Percentiles rank a stretch among this genome's conserved stretches.
These are phyloP conservation scores for human (Homo sapiens) DNA, from an alignment of 2,113 vertebrate species.

Conservation along the genomic window GRCh38 chr1:26648001-26648500, in stretches of 20 bases:
- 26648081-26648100: neutral
- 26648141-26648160: neutral
- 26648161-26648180: conserved; percentile 16
- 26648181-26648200: neutral
- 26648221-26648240: neutral
- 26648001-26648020: neutral
- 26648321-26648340: no score
- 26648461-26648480: no score
- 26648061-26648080: neutral
- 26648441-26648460: no score
- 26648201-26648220: neutral
- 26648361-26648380: no score
- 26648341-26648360: no score
- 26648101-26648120: neutral
- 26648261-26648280: neutral
- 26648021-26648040: neutral
- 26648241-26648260: neutral
- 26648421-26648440: no score
- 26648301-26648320: no score
- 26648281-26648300: rapidly evolving
- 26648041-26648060: neutral
- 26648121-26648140: conserved; percentile 21
- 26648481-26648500: no score
- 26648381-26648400: no score
- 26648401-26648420: no score